Evolutionary conservation across 2,113 vertebrate genomes (phyloP).

Genomic region (Lepisosteus oculatus): DNA sequence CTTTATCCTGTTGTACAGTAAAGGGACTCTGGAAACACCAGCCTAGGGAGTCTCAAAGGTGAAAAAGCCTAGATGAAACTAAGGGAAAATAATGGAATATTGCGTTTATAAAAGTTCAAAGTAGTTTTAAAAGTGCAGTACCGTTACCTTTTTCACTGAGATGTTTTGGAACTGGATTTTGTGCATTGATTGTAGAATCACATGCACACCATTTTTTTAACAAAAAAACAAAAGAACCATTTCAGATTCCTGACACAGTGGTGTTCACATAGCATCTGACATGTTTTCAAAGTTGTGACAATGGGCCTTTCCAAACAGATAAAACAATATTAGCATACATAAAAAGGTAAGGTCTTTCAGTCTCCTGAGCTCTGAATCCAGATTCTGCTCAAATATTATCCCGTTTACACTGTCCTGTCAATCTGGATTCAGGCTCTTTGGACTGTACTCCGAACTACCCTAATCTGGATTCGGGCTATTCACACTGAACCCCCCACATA

Average conservation of each 20-base stretch:
- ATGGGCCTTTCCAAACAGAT: neutral
- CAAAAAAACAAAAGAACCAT: neutral
- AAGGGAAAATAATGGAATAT: neutral
- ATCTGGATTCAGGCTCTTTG: slow-evolving; percentile 6
- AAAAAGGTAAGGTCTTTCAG: neutral
- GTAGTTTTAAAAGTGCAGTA: slow-evolving; percentile 22
- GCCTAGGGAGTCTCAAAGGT: neutral
- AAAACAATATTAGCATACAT: neutral
- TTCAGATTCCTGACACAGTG: neutral
- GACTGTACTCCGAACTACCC: neutral
- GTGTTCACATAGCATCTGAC: neutral
- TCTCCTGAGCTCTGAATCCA: neutral
- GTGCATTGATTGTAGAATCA: neutral
- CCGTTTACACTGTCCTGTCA: neutral
- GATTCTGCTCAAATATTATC: neutral
- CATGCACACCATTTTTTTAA: neutral
- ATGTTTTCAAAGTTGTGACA: neutral
- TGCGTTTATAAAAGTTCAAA: neutral
- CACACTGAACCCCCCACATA: neutral
- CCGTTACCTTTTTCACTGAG: neutral
- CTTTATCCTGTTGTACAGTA: too few relatives aligned
- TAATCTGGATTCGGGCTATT: neutral
- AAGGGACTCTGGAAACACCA: too few relatives aligned
- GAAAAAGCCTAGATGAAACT: neutral
- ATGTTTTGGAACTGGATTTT: neutral